Evolutionary conservation across 2,113 vertebrate species (phyloP).

Genomic region (Morone saxatilis): DNA sequence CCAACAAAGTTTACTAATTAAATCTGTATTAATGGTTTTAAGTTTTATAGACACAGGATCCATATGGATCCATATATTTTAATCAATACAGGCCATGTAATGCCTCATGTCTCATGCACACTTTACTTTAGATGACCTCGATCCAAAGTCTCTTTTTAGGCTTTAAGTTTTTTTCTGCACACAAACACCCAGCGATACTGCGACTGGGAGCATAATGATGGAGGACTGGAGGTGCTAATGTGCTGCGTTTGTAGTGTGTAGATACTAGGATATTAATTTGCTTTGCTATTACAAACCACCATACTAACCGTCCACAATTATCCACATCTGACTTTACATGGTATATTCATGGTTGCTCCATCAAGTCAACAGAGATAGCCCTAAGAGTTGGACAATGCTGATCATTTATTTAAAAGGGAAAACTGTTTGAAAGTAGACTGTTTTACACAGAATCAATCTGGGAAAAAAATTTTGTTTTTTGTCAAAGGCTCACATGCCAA

Average conservation of each 20-base stretch:
- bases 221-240: neutral
- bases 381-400: neutral
- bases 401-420: neutral
- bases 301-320: neutral
- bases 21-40: neutral
- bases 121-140: too few relatives aligned
- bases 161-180: slow-evolving; percentile 1
- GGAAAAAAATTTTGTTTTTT: neutral
- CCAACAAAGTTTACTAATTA: neutral
- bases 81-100: neutral
- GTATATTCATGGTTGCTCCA: neutral
- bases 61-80: neutral
- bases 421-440: neutral
- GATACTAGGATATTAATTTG: slow-evolving; percentile 19
- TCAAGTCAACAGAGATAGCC: neutral
- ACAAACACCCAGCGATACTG: neutral
- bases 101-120: neutral
- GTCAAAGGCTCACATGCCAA: slow-evolving; percentile 3
- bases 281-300: slow-evolving; percentile 1
- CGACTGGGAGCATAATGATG: neutral
- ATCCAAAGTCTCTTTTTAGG: neutral
- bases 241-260: slow-evolving; percentile 14
- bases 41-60: neutral
- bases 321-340: neutral
- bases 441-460: neutral